phyloP scores from a whole-genome alignment of 2,888 invertebrate species.

The Alitta virens region DNA sequence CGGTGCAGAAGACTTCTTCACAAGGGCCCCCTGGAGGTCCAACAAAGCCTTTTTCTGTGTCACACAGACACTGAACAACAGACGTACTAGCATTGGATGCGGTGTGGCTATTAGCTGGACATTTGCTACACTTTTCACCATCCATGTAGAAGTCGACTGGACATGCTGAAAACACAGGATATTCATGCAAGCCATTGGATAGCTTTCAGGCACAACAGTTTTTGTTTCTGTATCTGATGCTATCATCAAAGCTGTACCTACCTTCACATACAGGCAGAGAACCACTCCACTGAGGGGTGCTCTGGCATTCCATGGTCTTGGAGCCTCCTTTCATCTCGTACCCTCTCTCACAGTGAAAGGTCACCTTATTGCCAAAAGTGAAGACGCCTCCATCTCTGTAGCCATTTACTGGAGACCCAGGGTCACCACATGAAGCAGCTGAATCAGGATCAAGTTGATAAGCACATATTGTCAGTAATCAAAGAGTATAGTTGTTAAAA shows the following conservation, averaged over 20 bases:
- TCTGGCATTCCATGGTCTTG: neutral
- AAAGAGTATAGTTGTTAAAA: no score
- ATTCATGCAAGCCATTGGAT: no score
- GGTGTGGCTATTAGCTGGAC: neutral
- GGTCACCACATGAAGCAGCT: neutral
- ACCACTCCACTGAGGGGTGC: neutral
- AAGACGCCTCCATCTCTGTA: neutral
- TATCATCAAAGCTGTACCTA: no score
- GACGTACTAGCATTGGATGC: neutral
- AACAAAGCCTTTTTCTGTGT: neutral
- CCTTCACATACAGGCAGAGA: neutral
- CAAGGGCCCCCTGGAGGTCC: neutral
- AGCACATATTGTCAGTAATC: no score
- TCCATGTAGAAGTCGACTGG: neutral
- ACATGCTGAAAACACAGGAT: neutral
- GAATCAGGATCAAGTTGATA: no score
- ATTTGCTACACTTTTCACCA: neutral
- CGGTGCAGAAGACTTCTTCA: neutral
- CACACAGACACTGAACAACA: neutral
- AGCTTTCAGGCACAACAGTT: no score
- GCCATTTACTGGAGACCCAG: neutral
- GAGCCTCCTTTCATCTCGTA: neutral
- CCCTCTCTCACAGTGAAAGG: neutral
- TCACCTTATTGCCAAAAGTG: neutral
- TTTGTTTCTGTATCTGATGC: no score